phyloP scores from a whole-genome alignment of 2,797 vertebrate species.

The Sebastes nivosus region DNA sequence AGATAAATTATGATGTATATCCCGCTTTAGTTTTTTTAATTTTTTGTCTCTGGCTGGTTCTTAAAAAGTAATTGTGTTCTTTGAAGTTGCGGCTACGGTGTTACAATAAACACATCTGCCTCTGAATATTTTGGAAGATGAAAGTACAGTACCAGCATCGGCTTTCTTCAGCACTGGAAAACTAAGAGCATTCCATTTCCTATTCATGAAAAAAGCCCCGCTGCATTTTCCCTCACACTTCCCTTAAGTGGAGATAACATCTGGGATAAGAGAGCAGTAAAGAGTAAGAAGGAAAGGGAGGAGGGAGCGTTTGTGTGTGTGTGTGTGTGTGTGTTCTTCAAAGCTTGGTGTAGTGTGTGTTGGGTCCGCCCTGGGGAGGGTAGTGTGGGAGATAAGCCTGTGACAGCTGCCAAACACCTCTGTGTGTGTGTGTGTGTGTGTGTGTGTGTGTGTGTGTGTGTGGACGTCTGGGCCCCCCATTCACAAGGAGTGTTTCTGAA shows the following conservation, averaged over 20 bases:
- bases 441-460: conserved; percentile 28
- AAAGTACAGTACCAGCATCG: conserved; percentile 47
- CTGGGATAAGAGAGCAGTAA: conserved; percentile 70
- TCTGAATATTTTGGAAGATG: conserved; percentile 38
- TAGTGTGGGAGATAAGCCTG: conserved; percentile 75
- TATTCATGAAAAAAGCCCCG: conserved; percentile 48
- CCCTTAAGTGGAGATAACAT: conserved; percentile 77
- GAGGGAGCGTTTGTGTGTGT: conserved; percentile 20
- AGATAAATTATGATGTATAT: neutral
- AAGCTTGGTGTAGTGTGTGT: conserved; percentile 53
- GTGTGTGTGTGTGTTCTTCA: conserved; percentile 39
- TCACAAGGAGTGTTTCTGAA: conserved; percentile 64
- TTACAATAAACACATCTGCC: neutral
- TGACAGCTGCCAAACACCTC: conserved; percentile 82
- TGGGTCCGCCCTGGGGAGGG: conserved; percentile 64
- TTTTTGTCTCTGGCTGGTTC: neutral
- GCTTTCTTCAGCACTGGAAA: conserved; percentile 9
- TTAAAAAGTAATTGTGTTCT: neutral
- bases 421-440: conserved; percentile 20
- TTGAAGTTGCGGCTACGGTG: conserved; percentile 1
- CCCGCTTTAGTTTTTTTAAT: neutral
- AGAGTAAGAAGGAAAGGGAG: conserved; percentile 50
- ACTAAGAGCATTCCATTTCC: conserved; percentile 60
- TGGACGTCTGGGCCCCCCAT: conserved; percentile 46
- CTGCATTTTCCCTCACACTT: conserved; percentile 68